Evolutionary conservation across 2,113 vertebrate genomes (phyloP), one percentile per base, ranked within the genome.

Genomic region (Zosterops borbonicus): DNA sequence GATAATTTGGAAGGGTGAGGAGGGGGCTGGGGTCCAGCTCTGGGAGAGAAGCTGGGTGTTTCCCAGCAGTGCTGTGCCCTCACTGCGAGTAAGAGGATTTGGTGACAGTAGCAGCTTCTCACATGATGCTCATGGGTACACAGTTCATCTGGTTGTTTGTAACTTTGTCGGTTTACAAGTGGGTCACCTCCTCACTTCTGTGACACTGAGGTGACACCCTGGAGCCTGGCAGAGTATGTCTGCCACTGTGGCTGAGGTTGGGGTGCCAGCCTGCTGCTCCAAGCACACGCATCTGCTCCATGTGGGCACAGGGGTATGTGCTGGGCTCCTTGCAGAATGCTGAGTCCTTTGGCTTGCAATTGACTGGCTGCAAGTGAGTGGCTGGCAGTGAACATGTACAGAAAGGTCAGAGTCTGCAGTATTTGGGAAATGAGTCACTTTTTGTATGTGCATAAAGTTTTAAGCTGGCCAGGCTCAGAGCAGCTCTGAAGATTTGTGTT

Each of bases 341-440:
- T 1, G 4, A 49, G 41, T 87, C 74, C 53, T 80, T 86, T 60
- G 83, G 90, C 90, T 96, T 50, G 65, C 24, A 0, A 13, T 3
- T 33, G 60, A 35, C 37, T 37, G 37, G 37, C 37, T 37, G 37
- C 37, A 37, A 63, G 68, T 6, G 10, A 91, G 62, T 6, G 39
- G 42, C 85, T 87, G 91, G 74, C 74, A 92, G 74, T 1, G 19
- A 88, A 68, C 6, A 0, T 35, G 60, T 56, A 56, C 68, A 27
- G 90, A 83, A 95, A 95, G 95, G 92, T 96, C 92, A 92, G 87
- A 96, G 90, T 69, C 91, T 93, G 93, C 95, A 90, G 77, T 49
- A 56, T 95, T 87, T 90, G 95, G 95, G 94, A 97, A 97, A 90
- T 96, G 92, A 97, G 84, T 97, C 91, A 93, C 71, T 94, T 93